Base-by-base conservation (phyloP, 2,113 vertebrate species). In the Chaenocephalus aceratus region DNA sequence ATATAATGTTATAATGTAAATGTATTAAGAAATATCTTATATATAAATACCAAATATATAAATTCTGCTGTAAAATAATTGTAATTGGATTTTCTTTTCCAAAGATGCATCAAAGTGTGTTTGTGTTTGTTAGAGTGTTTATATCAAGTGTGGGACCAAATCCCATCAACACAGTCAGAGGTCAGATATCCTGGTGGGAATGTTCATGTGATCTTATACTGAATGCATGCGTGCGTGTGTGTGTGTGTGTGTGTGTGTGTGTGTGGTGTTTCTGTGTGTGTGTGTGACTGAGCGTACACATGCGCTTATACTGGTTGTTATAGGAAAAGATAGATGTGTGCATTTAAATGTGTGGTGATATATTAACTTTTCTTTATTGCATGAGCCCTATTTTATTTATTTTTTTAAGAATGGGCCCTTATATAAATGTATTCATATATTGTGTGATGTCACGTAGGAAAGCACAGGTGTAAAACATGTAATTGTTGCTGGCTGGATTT, bases 151-250 rank as follows among this genome's bases (percentile, higher is more conserved):
- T 56, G 18, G 58, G 12, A 49, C 53, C 52, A 86, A 86, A 90
- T 90, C 78, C 18, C 48, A 86, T 89, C 73, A 89, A 52, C 70
- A 62, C 75, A 78, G 73, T 64, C 44, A 63, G 84, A 62, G 52
- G 69, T 80, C 66, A 48, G 52, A 60, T 56, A 70, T 73, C 71
- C 80, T 67, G 73, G 36, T 59, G 48, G 49, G 72, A 83, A 61
- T 70, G 60, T 59, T 65, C 26, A 70, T 72, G 36, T 59, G 76
- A 83, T 82, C 59, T 73, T 69, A 66, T 49, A 44, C 45, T 18
- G 52, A 51, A 30, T 60, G 52, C 16, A 49, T 45, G 5, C 46
- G 36, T 23, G 46, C 41, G 30, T 36, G 10, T 7, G 12, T 53
- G 15, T 59, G 16, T 58, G 11, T 41, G 6, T 41, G 10, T 18